Conservation (phyloP, 2,797 vertebrate genomes). For the Australoheros facetus region DNA sequence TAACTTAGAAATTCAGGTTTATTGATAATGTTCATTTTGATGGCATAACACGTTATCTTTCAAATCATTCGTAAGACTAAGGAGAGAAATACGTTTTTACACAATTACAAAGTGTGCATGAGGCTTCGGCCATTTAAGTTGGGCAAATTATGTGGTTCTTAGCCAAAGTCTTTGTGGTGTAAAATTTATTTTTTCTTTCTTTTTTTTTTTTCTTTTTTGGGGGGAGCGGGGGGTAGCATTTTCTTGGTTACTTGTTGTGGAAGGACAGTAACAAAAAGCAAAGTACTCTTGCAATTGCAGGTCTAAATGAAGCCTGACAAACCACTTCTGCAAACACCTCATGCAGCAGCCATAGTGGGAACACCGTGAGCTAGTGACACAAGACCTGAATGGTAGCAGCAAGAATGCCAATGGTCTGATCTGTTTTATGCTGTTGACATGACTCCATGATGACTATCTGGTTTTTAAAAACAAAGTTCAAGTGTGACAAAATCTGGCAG, state of each 20-base stretch:
- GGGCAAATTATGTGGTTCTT: too few species aligned
- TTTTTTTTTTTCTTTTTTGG: neutral
- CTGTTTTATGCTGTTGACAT: too few species aligned
- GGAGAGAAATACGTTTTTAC: neutral
- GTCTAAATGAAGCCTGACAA: constrained; percentile 31
- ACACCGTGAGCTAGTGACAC: constrained; percentile 20
- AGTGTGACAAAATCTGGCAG: neutral
- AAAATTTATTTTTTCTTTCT: neutral
- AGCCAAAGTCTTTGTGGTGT: too few species aligned
- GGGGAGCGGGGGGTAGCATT: too few species aligned
- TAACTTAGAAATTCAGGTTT: neutral
- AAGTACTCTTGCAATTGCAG: neutral
- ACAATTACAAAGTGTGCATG: neutral
- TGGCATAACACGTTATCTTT: neutral
- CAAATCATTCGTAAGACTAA: neutral
- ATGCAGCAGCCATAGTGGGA: constrained; percentile 21
- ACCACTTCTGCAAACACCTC: neutral
- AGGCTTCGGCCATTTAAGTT: too few species aligned
- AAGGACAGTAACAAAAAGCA: too few species aligned
- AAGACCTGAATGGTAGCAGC: constrained; percentile 11
- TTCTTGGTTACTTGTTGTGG: too few species aligned
- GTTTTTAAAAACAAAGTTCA: constrained; percentile 11
- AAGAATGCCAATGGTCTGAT: too few species aligned
- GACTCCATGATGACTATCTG: constrained; percentile 23
- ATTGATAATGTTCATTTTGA: neutral